Evolutionary conservation across 2,797 vertebrate species (phyloP), one percentile per base, ranked within the genome.

Genomic region (Oryzias dopingdopingensis): DNA sequence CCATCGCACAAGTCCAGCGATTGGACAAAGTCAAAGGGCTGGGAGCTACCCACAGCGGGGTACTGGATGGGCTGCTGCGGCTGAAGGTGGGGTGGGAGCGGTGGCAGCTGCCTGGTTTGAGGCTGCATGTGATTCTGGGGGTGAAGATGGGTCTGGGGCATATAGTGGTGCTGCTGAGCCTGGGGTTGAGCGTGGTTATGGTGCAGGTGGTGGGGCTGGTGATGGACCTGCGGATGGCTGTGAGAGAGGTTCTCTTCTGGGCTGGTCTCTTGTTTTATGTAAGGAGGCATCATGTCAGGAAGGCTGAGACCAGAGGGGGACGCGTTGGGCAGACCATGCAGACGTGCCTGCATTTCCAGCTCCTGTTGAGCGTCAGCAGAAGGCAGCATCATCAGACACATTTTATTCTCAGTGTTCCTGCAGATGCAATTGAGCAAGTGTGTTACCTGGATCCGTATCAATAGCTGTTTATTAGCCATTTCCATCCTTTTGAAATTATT

Each of bases 401-500:
- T 5, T 42, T 6, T 13, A 13, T 46, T 61, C 43, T 3, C 22
- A 49, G 2, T 32, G 47, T 46, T 41, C 45, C 8, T 65, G 16
- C 15, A 17, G 32, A 26, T 14, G 14, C 7, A 5, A 23, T 14
- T 61, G 45, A 62, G 47, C 51, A 15, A 3, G 4, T 56, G 49
- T 37, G 22, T 65, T 67, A 98, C 97, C 95, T 98, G 96, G 81
- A 99, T 96, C 60, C 96, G 95, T 42, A 97, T 92, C 93, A 95
- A 84, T 59, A 99, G 86, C 70, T 98, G 96, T 65, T 98, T 98
- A 83, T 99, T 99, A 6, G 94, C 88, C 86, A 96, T 89, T 88
- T 99, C 96, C 91, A 99, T 93, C 52, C 94, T 93, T 83, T 95
- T 94, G 1, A 96, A 98, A 88, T 96, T 97, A 62, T 74, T 96